Conservation (phyloP, 2,113 vertebrate genomes). For the Charadrius vociferus region DNA sequence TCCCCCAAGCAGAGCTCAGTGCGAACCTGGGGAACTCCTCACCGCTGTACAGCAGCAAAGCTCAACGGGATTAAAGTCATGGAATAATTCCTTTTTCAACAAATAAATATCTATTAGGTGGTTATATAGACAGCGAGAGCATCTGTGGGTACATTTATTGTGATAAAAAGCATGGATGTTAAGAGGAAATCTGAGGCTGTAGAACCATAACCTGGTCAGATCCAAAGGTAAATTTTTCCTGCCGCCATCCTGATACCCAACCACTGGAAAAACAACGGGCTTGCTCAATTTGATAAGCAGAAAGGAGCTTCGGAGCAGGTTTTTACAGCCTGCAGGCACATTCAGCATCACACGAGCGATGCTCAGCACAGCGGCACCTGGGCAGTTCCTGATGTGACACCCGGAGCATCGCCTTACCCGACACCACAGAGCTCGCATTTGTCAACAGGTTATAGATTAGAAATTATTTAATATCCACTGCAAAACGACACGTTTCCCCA, state of each 20-base stretch:
- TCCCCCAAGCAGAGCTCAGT: neutral
- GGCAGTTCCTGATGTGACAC: fast-evolving
- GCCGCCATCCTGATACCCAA: neutral
- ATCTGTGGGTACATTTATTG: neutral
- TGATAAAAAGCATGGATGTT: neutral
- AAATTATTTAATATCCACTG: neutral
- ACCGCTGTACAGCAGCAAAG: neutral
- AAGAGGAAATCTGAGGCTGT: neutral
- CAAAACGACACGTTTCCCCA: neutral
- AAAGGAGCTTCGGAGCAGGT: neutral
- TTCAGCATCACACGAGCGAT: fast-evolving
- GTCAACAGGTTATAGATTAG: neutral
- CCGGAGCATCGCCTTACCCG: neutral
- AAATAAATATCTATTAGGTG: neutral
- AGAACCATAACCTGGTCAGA: neutral
- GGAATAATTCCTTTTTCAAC: neutral
- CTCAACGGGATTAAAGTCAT: neutral
- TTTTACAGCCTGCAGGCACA: neutral
- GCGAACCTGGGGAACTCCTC: neutral
- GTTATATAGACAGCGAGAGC: neutral
- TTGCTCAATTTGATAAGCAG: neutral
- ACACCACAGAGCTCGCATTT: neutral
- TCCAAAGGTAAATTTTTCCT: neutral
- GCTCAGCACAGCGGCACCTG: neutral
- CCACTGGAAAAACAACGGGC: neutral